Evolutionary conservation across 2,888 invertebrate genomes (phyloP), one percentile per base, ranked within the genome.

Genomic region (Scaptomyza polygonia): DNA sequence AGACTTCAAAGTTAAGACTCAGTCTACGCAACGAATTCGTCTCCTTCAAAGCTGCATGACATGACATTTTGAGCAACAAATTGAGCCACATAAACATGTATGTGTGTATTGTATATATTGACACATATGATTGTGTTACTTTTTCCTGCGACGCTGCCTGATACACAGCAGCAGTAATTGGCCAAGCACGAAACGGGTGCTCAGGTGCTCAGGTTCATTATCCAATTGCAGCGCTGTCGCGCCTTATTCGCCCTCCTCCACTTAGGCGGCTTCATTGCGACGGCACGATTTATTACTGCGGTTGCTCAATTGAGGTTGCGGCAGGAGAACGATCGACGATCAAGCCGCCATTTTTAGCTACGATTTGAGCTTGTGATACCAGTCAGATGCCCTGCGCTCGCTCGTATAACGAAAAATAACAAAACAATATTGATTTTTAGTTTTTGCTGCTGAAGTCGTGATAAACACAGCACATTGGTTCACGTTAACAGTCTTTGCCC

Each of bases 151-250:
- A 54, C 51, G 16, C 32, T 49, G 47, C 43, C 29, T 48, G 49
- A 43, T 18, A 48, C 51, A 51, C 53, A 56, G 65, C 62, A 51
- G 59, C 66, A 66, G 68, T 67, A 71, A 69, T 67, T 72, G 68
- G 73, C 56, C 70, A 67, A 71, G 62, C 64, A 66, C 63, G 73
- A 79, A 84, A 76, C 73, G 72, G 86, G 65, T 77, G 84, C 84
- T 87, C 85, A 85, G 86, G 65, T 77, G 84, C 86, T 86, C 84
- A 84, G 85, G 82, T 86, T 84, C 77, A 85, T 86, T 85, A 84
- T 85, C 81, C 86, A 86, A 86, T 82, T 86, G 86, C 75, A 80
- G 72, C 68, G 72, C 68, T 80, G 84, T 69, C 69, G 67, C 68
- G 57, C 74, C 58, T 67, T 65, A 67, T 48, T 76, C 63, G 83